Conservation (phyloP, 2,797 vertebrate genomes). For the Neosilurus hyrtlii region DNA sequence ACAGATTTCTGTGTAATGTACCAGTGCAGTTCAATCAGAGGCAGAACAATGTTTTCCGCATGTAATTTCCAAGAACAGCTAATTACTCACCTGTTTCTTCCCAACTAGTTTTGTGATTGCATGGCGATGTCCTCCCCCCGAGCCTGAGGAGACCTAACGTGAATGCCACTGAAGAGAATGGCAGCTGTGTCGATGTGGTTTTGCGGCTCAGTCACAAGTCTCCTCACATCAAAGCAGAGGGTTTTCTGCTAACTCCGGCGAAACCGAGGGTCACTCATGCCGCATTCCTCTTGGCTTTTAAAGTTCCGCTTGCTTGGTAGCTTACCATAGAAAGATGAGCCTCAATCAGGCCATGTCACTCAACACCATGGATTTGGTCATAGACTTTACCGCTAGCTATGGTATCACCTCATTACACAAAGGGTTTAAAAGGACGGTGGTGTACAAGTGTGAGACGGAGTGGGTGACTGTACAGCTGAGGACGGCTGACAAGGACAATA, state of each 20-base stretch:
- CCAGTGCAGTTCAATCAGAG: conserved; percentile 52
- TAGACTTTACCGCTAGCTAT: conserved; percentile 5
- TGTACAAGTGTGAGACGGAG: not conserved
- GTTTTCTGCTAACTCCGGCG: conserved; percentile 21
- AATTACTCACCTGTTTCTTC: not conserved
- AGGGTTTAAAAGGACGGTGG: not conserved
- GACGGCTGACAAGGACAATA: not conserved
- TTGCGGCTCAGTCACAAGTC: not conserved
- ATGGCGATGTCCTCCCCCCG: not conserved
- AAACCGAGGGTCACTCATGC: conserved; percentile 20
- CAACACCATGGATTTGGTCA: conserved; percentile 17
- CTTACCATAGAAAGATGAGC: not conserved
- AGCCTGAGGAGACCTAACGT: not conserved
- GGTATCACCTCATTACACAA: conserved; percentile 20
- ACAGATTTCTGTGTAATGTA: conserved; percentile 39
- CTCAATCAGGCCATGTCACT: conserved; percentile 25
- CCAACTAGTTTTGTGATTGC: not conserved
- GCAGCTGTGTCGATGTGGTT: conserved; percentile 19
- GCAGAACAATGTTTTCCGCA: conserved; percentile 53
- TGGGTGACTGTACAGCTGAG: not conserved
- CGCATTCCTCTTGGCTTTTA: conserved; percentile 8
- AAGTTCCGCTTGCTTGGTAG: not conserved
- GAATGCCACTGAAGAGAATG: not conserved
- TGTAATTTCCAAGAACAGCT: conserved; percentile 33
- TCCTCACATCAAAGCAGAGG: conserved; percentile 18